Base-by-base conservation (phyloP, 2,797 vertebrate genomes). In the Yasuhikotakia modesta region DNA sequence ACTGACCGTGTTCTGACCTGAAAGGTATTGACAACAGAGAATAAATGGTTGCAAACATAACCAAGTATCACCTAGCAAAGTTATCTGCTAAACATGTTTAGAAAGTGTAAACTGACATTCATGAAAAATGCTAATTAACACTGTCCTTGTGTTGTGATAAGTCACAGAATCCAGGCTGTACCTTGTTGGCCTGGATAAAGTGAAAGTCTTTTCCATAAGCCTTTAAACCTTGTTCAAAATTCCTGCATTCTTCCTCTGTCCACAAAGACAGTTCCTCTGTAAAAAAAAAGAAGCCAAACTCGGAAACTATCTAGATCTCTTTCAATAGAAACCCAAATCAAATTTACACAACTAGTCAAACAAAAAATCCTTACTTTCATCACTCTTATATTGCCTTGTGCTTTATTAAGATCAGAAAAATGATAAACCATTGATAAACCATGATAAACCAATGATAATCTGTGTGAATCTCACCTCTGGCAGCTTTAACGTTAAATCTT, bases 171-270 rank as follows among this genome's bases (percentile, higher is more conserved):
- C 27, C 46, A 57, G 12, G 7, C 24, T 85, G 88, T 89, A 99
- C 98, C 96, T 99, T 99, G 90, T 99, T 99, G 89, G 96, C 96
- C 88, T 99, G 98, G 91, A 99, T 98, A 86, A 97, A 94, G 83
- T 98, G 95, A 91, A 99, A 99, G 90, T 99, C 98, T 91, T 99
- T 99, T 48, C 97, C 97, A 85, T 99, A 99, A 74, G 95, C 95
- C 88, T 98, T 98, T 77, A 99, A 90, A 53, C 98, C 98, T 92
- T 99, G 97, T 82, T 99, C 98, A 92, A 99, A 99, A 88, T 97
- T 96, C 90, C 98, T 93, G 91, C 98, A 99, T 85, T 99, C 98
- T 87, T 99, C 98, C 81, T 99, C 98, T 67, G 96, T 99, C 98
- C 98, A 99, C 48, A 98, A 93, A 52, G 96, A 97, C 5, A 98